phyloP scores from a whole-genome alignment of 1,140 invertebrate genomes.

The Prorops nasuta region DNA sequence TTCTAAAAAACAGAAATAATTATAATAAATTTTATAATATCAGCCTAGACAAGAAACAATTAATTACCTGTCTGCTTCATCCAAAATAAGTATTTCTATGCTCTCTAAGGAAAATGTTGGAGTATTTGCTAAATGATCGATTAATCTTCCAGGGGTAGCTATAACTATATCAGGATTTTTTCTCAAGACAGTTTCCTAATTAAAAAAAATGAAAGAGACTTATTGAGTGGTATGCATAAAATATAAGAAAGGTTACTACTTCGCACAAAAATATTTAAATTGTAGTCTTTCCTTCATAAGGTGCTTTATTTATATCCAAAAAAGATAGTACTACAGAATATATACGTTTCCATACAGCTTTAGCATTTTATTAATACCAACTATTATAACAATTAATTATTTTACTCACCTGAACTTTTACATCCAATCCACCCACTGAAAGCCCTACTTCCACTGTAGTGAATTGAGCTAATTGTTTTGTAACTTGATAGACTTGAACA shows the following conservation, averaged over 20 bases:
- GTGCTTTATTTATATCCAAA: background rate
- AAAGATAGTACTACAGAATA: background rate
- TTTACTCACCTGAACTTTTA: slow-evolving; percentile 76
- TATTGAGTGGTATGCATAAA: slow-evolving; percentile 8
- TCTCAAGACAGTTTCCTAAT: slow-evolving; percentile 78
- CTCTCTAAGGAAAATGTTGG: slow-evolving; percentile 86
- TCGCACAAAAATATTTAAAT: too few species aligned
- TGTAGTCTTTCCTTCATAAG: too few species aligned
- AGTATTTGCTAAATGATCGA: slow-evolving; percentile 96
- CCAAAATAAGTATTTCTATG: slow-evolving; percentile 92
- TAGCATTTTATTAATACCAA: too few species aligned
- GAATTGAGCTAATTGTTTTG: slow-evolving; percentile 85
- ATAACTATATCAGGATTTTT: slow-evolving; percentile 96
- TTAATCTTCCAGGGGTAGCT: slow-evolving; percentile 94
- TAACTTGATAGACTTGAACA: slow-evolving; percentile 93
- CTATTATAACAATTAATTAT: too few species aligned
- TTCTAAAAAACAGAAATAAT: slow-evolving; percentile 60
- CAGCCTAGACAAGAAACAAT: background rate
- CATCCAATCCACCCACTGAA: slow-evolving; percentile 89
- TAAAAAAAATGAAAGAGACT: slow-evolving; percentile 12
- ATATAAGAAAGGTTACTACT: too few species aligned
- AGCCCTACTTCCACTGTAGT: slow-evolving; percentile 79
- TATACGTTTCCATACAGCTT: background rate
- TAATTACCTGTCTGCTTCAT: slow-evolving; percentile 87
- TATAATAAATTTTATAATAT: slow-evolving; percentile 13